Evolutionary conservation across 2,797 vertebrate genomes (phyloP).

Genomic region (Oreochromis mossambicus): DNA sequence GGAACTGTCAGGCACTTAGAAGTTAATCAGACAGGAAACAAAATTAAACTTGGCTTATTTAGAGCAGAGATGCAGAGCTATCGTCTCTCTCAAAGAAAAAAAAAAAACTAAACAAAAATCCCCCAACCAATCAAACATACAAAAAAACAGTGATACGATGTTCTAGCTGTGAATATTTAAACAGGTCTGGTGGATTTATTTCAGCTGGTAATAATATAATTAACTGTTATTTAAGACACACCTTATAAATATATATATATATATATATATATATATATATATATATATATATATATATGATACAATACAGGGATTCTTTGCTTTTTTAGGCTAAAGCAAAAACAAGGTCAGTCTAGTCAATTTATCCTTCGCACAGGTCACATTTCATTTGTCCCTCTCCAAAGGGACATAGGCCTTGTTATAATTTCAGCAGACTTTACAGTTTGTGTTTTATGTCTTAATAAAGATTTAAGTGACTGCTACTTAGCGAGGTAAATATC

Average conservation of each 20-base stretch:
- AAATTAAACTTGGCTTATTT: constrained; percentile 40
- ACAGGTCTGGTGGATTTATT: not conserved
- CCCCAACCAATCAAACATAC: not conserved
- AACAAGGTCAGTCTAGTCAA: not conserved
- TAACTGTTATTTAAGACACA: not conserved
- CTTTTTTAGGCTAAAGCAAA: not conserved
- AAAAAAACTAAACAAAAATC: not conserved
- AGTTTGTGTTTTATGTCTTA: constrained; percentile 28
- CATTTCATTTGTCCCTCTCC: constrained; percentile 3
- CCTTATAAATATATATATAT: not conserved
- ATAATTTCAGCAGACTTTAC: constrained; percentile 14
- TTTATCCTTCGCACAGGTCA: not conserved
- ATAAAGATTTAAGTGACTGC: constrained; percentile 22
- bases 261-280: no score
- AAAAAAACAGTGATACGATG: not conserved
- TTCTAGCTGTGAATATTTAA: not conserved
- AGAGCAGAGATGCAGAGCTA: not conserved
- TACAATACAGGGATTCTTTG: not conserved
- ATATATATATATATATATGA: no score
- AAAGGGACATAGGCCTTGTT: not conserved
- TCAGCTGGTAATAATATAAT: not conserved
- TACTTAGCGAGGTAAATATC: not conserved
- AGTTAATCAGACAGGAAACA: not conserved
- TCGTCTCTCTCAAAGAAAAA: not conserved
- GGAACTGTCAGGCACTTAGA: not conserved